Percentiles rank a stretch among this genome's conserved stretches.
phyloP scores from a whole-genome alignment of 1,140 invertebrate species.

The Bombus fervidus region DNA sequence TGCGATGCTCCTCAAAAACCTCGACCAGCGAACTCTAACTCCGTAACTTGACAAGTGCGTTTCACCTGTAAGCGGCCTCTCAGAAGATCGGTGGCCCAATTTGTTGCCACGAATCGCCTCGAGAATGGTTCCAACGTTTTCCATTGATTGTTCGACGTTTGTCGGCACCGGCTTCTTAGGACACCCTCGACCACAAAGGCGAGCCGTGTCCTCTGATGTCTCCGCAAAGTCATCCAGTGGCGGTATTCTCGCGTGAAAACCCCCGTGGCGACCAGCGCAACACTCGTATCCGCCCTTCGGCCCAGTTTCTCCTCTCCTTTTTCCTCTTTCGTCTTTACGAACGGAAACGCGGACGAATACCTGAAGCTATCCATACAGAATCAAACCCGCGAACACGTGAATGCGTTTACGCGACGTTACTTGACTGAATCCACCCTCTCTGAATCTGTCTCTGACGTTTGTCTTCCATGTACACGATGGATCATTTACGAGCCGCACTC shows the following conservation, averaged over 20 bases:
- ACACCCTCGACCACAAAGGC: constrained; percentile 12
- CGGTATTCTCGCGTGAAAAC: constrained; percentile 33
- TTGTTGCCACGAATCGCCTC: constrained; percentile 19
- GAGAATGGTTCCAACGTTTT: neutral
- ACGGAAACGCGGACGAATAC: constrained; percentile 6
- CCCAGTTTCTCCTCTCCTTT: neutral
- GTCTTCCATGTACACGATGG: neutral
- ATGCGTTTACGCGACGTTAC: constrained; percentile 14
- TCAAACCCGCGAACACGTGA: neutral
- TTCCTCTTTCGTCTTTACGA: constrained; percentile 4
- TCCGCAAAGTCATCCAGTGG: constrained; percentile 9
- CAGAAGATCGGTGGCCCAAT: constrained; percentile 36
- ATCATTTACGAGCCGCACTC: constrained; percentile 10
- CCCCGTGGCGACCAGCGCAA: constrained; percentile 21
- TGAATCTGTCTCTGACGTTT: neutral
- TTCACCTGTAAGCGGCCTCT: constrained; percentile 39
- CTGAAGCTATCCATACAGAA: neutral
- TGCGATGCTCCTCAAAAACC: no score
- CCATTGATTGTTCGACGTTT: constrained; percentile 22
- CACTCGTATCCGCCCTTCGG: neutral
- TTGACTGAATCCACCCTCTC: neutral
- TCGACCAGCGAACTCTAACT: no score
- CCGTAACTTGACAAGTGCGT: constrained; percentile 11
- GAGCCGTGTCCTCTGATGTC: constrained; percentile 16
- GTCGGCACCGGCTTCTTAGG: neutral